Evolutionary conservation across 2,797 vertebrate species (phyloP).

Genomic region (Cottoperca gobio): DNA sequence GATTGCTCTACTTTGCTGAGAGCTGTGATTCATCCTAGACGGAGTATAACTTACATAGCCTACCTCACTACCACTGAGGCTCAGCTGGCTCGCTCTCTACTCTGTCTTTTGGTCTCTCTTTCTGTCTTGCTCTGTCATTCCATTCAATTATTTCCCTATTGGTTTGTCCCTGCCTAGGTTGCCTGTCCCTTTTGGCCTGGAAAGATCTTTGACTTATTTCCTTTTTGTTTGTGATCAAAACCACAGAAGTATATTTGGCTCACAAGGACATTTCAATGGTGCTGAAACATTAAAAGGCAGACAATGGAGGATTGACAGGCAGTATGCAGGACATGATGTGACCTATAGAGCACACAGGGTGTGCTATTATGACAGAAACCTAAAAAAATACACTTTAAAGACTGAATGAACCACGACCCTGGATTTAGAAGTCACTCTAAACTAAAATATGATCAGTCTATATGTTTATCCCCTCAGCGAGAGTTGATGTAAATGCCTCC

Average conservation of each 20-base stretch:
- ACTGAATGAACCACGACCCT: constrained; percentile 10
- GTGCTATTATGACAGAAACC: not conserved
- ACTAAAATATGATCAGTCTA: constrained; percentile 27
- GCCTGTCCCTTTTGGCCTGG: constrained; percentile 36
- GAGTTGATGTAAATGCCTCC: constrained; percentile 58
- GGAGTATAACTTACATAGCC: constrained; percentile 70
- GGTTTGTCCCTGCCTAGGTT: constrained; percentile 35
- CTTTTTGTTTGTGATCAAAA: constrained; percentile 14
- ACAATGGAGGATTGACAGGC: not conserved
- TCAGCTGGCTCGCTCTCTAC: constrained; percentile 26
- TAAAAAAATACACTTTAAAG: constrained; percentile 5
- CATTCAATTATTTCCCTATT: constrained; percentile 43
- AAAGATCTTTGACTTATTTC: constrained; percentile 44
- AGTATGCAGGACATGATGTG: not conserved
- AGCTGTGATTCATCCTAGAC: constrained; percentile 81
- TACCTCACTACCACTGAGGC: constrained; percentile 57
- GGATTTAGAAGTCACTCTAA: constrained; percentile 24
- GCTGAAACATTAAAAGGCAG: constrained; percentile 4
- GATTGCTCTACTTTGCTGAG: constrained; percentile 78
- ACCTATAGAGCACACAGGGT: not conserved
- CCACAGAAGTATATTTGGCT: not conserved
- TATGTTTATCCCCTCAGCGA: constrained; percentile 38
- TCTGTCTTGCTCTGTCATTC: constrained; percentile 26
- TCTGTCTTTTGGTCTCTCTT: constrained; percentile 16
- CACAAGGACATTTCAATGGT: not conserved